phyloP scores from a whole-genome alignment of 2,888 invertebrate species.

The Diploptera punctata region DNA sequence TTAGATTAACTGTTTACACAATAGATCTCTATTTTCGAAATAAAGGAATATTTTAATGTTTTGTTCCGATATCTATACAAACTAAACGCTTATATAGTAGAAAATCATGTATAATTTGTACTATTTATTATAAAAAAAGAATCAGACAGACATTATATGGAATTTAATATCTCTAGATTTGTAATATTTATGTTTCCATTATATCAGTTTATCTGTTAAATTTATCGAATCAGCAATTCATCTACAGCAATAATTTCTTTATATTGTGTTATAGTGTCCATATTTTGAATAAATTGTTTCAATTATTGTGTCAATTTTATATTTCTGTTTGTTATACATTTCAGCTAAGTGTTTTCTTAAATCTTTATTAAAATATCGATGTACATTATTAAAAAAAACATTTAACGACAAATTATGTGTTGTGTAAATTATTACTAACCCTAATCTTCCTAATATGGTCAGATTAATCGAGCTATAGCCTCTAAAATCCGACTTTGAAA shows the following conservation, averaged over 20 bases:
- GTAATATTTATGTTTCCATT: too few relatives aligned
- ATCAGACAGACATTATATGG: too few relatives aligned
- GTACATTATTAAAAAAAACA: constrained; percentile 42
- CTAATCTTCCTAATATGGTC: too few relatives aligned
- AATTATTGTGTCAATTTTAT: constrained; percentile 21
- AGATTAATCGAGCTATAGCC: too few relatives aligned
- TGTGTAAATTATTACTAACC: too few relatives aligned
- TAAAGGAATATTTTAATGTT: background rate
- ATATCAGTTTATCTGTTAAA: too few relatives aligned
- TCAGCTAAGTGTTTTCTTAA: constrained; percentile 44
- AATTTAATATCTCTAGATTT: too few relatives aligned
- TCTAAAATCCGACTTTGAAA: too few relatives aligned
- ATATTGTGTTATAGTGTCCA: background rate
- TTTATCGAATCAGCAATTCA: too few relatives aligned
- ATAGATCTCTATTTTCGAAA: background rate
- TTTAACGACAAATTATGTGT: background rate
- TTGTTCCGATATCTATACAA: background rate
- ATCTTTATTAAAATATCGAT: constrained; percentile 44
- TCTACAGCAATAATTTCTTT: constrained; percentile 16
- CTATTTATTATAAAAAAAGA: background rate
- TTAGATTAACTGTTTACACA: too few relatives aligned
- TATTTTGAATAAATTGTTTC: constrained; percentile 20
- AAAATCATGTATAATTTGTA: background rate
- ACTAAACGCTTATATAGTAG: background rate
- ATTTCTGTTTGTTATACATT: constrained; percentile 34